Percentiles rank a stretch among this genome's conserved stretches.
Evolutionary conservation across 1,140 invertebrate species (phyloP).

Genomic region (Lethrus apterus): DNA sequence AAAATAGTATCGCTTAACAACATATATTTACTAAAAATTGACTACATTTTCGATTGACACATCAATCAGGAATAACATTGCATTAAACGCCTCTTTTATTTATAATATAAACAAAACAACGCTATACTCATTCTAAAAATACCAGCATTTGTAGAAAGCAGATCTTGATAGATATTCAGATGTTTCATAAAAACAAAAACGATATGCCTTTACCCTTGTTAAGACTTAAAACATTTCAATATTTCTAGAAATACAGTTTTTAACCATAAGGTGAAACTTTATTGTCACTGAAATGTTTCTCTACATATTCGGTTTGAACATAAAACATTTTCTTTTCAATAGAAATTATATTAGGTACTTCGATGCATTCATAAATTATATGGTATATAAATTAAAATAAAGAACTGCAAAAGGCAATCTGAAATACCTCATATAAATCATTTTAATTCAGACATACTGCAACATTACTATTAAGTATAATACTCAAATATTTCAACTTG

Average conservation of each 20-base stretch:
- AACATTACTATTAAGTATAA: too few relatives aligned
- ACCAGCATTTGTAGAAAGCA: constrained; percentile 3
- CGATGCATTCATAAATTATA: too few relatives aligned
- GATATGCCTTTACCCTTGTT: background rate
- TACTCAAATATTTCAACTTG: too few relatives aligned
- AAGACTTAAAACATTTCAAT: background rate
- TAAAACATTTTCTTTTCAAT: too few relatives aligned
- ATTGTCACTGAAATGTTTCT: constrained; percentile 9
- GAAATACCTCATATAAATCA: too few relatives aligned
- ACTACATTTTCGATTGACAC: constrained; percentile 20
- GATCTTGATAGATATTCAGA: background rate
- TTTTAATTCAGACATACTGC: too few relatives aligned
- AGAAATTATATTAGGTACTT: too few relatives aligned
- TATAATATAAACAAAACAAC: constrained; percentile 7
- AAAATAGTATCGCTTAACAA: constrained; percentile 21
- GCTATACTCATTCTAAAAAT: constrained; percentile 1
- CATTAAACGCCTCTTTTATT: background rate
- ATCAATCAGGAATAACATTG: constrained; percentile 7
- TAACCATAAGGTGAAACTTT: constrained; percentile 1
- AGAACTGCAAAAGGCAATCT: too few relatives aligned
- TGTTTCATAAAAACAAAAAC: constrained; percentile 1
- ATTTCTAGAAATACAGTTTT: constrained; percentile 10
- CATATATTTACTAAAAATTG: constrained; percentile 25
- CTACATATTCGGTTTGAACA: too few relatives aligned
- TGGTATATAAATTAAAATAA: too few relatives aligned